Evolutionary conservation across 2,888 invertebrate genomes (phyloP), one percentile per base, ranked within the genome.

Genomic region (Cryptophagus acutangulus): DNA sequence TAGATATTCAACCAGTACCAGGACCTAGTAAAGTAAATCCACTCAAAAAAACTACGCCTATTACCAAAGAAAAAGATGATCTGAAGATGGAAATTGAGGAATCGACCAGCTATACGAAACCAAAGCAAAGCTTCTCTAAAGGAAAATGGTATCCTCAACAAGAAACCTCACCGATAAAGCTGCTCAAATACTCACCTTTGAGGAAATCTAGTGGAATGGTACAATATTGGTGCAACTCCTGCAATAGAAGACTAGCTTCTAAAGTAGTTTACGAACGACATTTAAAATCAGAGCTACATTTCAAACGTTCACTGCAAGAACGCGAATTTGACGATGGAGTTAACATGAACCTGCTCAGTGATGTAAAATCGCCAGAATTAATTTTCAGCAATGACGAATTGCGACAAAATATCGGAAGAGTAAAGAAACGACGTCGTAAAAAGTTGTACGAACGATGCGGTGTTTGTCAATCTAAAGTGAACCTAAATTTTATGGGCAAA

Each of bases 161-260:
- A 42, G 31, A 55, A 45, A 33, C 24, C 29, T 3, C 16, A n/a
- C 10, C 31, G 4, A 31, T 31, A 13, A 31, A 31, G 16, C 15
- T 40, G 9, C 54, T 51, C 43, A 44, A 49, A 6, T 52, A 55
- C 24, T 56, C 57, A 31, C 67, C 62, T 52, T 68, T 69, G 28
- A 55, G 61, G 51, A 67, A 69, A 55, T 65, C 66, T 0, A 62
- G 58, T 43, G 66, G 67, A 40, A 65, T 75, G 1, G 74, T 79
- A 2, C 79, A 81, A 53, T 87, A 82, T 63, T 87, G 86, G 86
- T 88, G 88, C 60, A 82, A 81, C 41, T 83, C 86, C 15, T 89
- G 89, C 61, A 85, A 87, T 52, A 74, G 88, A 38, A 75, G 81
- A 38, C 72, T 89, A 5, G 83, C 85, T 9, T 84, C 84, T 1